These are phyloP conservation scores for Thalassoma bifasciatum DNA, from an alignment of 2,113 vertebrate genomes.

Conservation along the genomic window DNA sequence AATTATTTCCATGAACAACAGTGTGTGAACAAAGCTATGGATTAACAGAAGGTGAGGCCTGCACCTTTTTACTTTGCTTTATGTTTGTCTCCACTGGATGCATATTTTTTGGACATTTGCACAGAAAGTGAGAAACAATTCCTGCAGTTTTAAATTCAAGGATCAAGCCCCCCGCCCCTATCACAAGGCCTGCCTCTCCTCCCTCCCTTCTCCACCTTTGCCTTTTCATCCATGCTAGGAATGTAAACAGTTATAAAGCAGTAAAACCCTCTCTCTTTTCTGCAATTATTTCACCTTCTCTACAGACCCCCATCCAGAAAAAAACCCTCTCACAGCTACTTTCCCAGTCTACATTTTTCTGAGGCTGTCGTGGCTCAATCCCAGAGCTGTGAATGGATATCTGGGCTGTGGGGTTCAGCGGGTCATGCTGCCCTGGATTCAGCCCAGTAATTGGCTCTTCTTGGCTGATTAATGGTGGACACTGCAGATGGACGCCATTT, in stretches of 20 bases:
- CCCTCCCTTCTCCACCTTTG: conserved; percentile 27
- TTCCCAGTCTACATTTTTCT: conserved; percentile 36
- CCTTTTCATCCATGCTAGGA: conserved; percentile 69
- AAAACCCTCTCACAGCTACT: conserved; percentile 9
- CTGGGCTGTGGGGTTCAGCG: conserved; percentile 66
- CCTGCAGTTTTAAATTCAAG: conserved; percentile 50
- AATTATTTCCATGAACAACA: conserved; percentile 21
- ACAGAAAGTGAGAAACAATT: conserved; percentile 60
- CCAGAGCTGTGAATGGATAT: conserved; percentile 66
- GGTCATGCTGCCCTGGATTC: conserved; percentile 63
- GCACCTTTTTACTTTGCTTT: conserved; percentile 5
- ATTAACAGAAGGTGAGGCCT: conserved; percentile 3
- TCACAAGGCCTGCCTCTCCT: conserved; percentile 53
- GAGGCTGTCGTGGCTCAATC: conserved; percentile 35
- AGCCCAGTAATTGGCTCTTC: conserved; percentile 78
- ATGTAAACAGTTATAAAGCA: conserved; percentile 75
- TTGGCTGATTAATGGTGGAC: conserved; percentile 80
- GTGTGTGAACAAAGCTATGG: conserved; percentile 13
- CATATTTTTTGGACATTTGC: conserved; percentile 11
- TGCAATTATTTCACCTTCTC: conserved; percentile 43
- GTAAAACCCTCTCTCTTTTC: conserved; percentile 57
- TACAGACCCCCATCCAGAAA: conserved; percentile 18
- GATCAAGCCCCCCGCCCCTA: conserved; percentile 44
- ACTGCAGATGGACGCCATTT: conserved; percentile 79
- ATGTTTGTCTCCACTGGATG: conserved; percentile 7